Conservation (phyloP, 2,113 vertebrate species). For the Psilopsiagon aurifrons region DNA sequence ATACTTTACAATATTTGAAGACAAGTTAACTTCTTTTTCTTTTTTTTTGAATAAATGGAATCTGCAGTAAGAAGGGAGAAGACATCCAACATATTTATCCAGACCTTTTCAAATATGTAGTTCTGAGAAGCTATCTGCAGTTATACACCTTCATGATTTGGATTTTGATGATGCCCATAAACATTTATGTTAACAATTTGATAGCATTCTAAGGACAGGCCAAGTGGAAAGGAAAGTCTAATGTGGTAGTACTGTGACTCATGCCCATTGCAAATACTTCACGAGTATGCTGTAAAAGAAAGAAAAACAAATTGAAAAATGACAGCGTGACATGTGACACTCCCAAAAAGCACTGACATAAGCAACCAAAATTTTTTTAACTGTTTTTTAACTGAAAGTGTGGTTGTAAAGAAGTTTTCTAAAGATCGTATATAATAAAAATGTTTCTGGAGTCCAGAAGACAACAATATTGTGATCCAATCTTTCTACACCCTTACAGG, state of each 20-base stretch:
- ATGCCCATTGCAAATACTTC: neutral
- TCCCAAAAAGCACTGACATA: neutral
- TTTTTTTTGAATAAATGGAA: neutral
- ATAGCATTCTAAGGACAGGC: neutral
- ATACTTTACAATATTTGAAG: neutral
- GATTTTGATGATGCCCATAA: neutral
- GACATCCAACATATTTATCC: neutral
- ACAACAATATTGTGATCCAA: neutral
- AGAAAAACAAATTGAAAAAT: neutral
- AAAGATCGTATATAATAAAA: neutral
- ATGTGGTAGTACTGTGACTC: neutral
- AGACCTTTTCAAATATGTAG: neutral
- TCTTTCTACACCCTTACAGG: neutral
- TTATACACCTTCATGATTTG: neutral
- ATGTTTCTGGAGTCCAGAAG: neutral
- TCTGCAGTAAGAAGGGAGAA: neutral
- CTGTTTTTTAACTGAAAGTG: neutral
- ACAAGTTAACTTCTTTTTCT: neutral
- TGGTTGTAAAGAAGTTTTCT: neutral
- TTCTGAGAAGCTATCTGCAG: neutral
- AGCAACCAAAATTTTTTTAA: neutral
- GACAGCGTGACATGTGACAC: neutral
- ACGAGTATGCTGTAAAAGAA: neutral
- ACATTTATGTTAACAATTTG: neutral
- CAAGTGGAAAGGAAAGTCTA: neutral